Conservation (phyloP, 2,113 vertebrate species). For the Podarcis raffonei region DNA sequence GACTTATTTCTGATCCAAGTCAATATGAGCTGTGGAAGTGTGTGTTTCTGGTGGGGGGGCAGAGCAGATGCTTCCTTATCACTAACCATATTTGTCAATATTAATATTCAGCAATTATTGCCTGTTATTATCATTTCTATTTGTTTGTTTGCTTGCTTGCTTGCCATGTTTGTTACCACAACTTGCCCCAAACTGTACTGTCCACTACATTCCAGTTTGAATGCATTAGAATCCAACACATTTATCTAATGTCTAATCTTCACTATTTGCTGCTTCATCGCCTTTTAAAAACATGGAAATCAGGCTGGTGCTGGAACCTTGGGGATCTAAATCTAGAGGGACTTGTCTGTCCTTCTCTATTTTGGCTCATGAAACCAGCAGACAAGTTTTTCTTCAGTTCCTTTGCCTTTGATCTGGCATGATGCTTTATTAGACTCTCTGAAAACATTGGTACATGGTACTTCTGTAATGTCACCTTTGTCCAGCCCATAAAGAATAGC, state of each 20-base stretch:
- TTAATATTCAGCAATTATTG: neutral
- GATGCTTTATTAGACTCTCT: neutral
- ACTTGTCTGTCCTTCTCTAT: neutral
- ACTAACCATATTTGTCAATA: neutral
- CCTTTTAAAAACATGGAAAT: neutral
- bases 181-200: rapidly evolving
- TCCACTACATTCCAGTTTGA: rapidly evolving
- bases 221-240: neutral
- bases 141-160: too few relatives aligned
- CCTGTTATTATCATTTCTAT: neutral
- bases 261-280: neutral
- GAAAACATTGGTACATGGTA: neutral
- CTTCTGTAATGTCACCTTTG: neutral
- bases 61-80: neutral
- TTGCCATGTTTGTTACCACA: rapidly evolving
- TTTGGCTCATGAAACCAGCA: neutral
- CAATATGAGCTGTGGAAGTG: neutral
- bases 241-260: neutral
- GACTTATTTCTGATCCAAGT: neutral
- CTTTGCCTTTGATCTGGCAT: neutral
- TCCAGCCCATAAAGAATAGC: neutral
- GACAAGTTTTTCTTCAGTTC: neutral
- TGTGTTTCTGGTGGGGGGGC: too few relatives aligned
- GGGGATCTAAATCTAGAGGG: rapidly evolving
- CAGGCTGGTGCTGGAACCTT: neutral